Evolutionary conservation across 1,140 invertebrate genomes (phyloP).

Genomic region (Drosophila neocordata): DNA sequence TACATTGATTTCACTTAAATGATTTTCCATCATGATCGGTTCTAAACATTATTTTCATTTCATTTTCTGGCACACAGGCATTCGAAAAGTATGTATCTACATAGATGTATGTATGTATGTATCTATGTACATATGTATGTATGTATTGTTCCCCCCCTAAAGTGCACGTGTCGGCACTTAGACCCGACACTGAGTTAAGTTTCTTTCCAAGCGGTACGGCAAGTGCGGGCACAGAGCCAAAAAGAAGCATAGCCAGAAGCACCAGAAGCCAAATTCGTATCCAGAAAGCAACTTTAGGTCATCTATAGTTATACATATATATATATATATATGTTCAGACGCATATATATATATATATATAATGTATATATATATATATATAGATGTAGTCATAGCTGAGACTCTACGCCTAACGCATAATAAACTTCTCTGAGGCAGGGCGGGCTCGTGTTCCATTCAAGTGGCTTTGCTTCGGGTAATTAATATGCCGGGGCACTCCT

Average conservation of each 20-base stretch:
- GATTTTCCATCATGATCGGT: constrained; percentile 1
- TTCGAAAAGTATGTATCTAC: neutral
- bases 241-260: constrained; percentile 8
- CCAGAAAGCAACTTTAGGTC: constrained; percentile 17
- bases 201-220: constrained; percentile 9
- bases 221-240: constrained; percentile 25
- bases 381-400: constrained; percentile 8
- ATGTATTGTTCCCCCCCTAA: constrained; percentile 10
- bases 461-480: constrained; percentile 21
- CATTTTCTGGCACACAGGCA: constrained; percentile 65
- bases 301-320: constrained; percentile 10
- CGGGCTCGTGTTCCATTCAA: constrained; percentile 27
- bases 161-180: constrained; percentile 30
- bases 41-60: constrained; percentile 58
- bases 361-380: neutral
- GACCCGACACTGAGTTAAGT: constrained; percentile 13
- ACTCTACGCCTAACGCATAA: constrained; percentile 21
- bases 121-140: neutral
- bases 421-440: constrained; percentile 9
- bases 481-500: constrained; percentile 29
- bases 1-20: constrained; percentile 17
- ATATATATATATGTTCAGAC: neutral
- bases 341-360: constrained; percentile 4
- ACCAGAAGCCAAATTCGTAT: constrained; percentile 4
- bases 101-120: neutral